Evolutionary conservation across 2,797 vertebrate genomes (phyloP), one percentile per base, ranked within the genome.

Genomic region (Todus mexicanus): DNA sequence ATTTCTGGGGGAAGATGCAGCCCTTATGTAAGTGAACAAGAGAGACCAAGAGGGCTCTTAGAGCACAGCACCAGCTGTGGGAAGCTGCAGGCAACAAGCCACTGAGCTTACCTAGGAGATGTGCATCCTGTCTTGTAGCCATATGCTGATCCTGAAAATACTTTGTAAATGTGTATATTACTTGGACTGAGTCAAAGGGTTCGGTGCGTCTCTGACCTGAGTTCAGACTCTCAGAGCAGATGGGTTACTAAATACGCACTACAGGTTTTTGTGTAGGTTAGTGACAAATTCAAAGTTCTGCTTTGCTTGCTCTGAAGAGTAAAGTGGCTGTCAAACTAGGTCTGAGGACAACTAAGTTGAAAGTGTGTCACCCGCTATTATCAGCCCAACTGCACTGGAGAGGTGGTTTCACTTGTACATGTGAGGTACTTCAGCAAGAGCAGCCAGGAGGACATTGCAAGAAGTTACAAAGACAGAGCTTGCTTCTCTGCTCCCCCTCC

Each of bases 321-420:
- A 56, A 89, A 89, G 70, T 45, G 70, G 7, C 76, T 95, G 64
- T 75, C 94, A 88, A 95, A 93, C 73, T 93, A 85, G 90, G 93
- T 95, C 92, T 93, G 89, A 92, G 76, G 87, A 78, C 63, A 87
- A 75, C 74, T 56, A 81, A 70, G 75, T 45, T 89, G 79, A 60
- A 79, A 94, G 57, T 65, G 87, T 90, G 88, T 92, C 92, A 92
- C 70, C 43, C 73, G 63, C 84, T 94, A 45, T 90, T 90, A 80
- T n/a, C 87, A 75, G 84, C 81, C 75, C 72, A 91, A 51, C 69
- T 77, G 81, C 48, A 27, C 35, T 31, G 47, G 47, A 89, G 69
- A 80, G 48, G 69, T 37, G 29, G 27, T 50, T 95, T 83, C 1
- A 0, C 66, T 91, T 42, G 73, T 75, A 59, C 42, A 89, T 69